Evolutionary conservation across 35 echinoderm and acorn worm genomes (phyloP), one percentile per base, ranked within the genome.

Genomic region (Heliocidaris erythrogramma): DNA sequence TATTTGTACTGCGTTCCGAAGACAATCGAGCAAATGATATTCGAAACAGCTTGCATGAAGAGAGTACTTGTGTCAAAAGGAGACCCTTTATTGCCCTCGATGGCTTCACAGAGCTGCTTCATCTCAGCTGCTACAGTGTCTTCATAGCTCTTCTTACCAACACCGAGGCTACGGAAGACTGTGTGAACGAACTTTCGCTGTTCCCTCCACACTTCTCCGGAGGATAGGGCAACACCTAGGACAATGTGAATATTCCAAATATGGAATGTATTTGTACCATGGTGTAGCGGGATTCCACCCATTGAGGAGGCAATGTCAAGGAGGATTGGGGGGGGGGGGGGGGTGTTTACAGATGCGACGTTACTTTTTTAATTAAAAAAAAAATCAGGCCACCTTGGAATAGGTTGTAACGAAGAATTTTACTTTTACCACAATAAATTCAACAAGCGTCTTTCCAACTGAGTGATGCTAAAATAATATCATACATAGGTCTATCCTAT

Each of bases 81-180:
- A 27, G 30, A 27, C 27, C 87, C 56, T 86, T 60, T 69, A 7
- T 90, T 52, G 52, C 32, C 92, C 48, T 95, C 65, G 17, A 98
- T 59, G 31, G 94, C 85, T 32, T 61, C 78, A 5, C 90, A 87
- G 24, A 97, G 71, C 16, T 93, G 71, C 49, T 24, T n/a, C 8
- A 91, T 95, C 92, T 98, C 97, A 4, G 30, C 53, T 47, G 90
- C 93, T n/a, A 98, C 97, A 31, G 88, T 93, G 42, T 99, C 94
- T 48, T 99, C 96, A 47, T 95, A 97, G 31, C 35, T 94, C 14
- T 85, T 93, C 90, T 97, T 99, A 4, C 98, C 98, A 18, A 99
- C 97, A n/a, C 98, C 98, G 91, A 99, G 93, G 48, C 94, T 96
- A 16, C 96, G 94, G 32, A 99, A 96, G 7, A 96, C 94, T 12